phyloP scores from a whole-genome alignment of 92 coral and sea anemone species.

The Meandrina meandrites region DNA sequence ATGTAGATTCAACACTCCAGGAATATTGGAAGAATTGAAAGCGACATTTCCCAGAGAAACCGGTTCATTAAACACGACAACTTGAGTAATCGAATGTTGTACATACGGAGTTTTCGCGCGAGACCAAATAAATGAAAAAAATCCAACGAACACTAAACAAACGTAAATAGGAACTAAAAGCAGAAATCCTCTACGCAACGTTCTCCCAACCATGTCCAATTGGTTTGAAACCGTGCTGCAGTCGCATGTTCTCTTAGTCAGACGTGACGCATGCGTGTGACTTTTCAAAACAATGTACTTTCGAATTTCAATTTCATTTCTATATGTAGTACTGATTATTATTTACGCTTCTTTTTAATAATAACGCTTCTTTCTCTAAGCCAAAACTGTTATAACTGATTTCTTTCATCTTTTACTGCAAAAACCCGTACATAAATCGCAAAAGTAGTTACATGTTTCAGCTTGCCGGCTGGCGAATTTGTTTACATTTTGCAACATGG shows the following conservation, averaged over 20 bases:
- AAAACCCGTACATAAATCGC: not conserved
- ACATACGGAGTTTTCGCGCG: not conserved
- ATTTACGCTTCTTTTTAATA: too few species aligned
- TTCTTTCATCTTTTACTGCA: too few species aligned
- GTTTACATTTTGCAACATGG: too few species aligned
- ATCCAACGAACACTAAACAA: slow-evolving; percentile 26
- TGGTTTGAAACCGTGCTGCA: not conserved
- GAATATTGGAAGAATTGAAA: not conserved
- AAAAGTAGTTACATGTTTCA: not conserved
- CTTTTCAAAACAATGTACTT: too few species aligned
- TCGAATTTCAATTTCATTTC: too few species aligned
- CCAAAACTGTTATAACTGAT: too few species aligned
- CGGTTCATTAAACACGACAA: not conserved
- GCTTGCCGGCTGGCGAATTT: not conserved
- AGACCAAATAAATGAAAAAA: slow-evolving; percentile 28
- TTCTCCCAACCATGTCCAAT: slow-evolving; percentile 2
- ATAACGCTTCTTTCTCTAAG: too few species aligned
- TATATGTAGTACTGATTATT: too few species aligned
- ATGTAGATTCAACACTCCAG: slow-evolving; percentile 38
- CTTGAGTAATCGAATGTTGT: not conserved
- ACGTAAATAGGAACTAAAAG: slow-evolving; percentile 25
- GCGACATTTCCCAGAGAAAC: not conserved
- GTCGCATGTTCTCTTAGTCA: not conserved
- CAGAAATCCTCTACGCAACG: not conserved
- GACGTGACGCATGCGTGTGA: too few species aligned